Evolutionary conservation across 1,140 invertebrate genomes (phyloP).

Genomic region (Drosophila triauraria): DNA sequence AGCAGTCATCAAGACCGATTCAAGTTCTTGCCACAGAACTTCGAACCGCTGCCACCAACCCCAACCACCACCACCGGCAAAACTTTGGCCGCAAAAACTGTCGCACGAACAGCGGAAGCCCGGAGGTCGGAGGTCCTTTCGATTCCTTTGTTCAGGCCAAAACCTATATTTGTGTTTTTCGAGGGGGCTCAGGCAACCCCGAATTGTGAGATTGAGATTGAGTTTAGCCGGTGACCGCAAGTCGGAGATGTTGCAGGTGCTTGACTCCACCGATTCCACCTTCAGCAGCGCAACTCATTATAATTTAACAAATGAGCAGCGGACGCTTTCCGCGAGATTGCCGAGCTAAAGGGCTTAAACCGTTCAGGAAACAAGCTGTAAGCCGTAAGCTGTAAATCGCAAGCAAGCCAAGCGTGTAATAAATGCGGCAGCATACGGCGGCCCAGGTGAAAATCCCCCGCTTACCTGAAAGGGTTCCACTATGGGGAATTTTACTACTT

Average conservation of each 20-base stretch:
- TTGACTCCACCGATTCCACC: slow-evolving; percentile 23
- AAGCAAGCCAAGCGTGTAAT: slow-evolving; percentile 55
- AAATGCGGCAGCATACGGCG: slow-evolving; percentile 60
- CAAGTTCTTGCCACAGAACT: slow-evolving; percentile 40
- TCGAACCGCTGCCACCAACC: background rate
- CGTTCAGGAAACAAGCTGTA: slow-evolving; percentile 68
- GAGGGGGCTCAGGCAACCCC: background rate
- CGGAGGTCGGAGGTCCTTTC: background rate
- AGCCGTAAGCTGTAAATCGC: slow-evolving; percentile 60
- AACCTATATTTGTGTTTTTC: slow-evolving; percentile 24
- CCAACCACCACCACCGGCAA: slow-evolving; percentile 7
- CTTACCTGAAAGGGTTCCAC: slow-evolving; percentile 33
- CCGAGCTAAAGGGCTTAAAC: slow-evolving; percentile 69
- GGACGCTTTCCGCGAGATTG: slow-evolving; percentile 51
- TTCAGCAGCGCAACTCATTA: slow-evolving; percentile 49
- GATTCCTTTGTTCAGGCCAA: slow-evolving; percentile 18
- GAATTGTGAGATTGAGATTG: slow-evolving; percentile 13
- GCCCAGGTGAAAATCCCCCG: slow-evolving; percentile 50
- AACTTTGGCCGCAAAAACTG: slow-evolving; percentile 43
- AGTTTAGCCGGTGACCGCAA: slow-evolving; percentile 31
- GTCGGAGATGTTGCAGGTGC: slow-evolving; percentile 24
- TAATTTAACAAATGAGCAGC: slow-evolving; percentile 69
- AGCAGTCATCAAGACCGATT: slow-evolving; percentile 18
- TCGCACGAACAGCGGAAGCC: slow-evolving; percentile 16
- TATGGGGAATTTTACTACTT: too few species aligned